Conservation (phyloP, 2,797 vertebrate species). For the Myiothlypis chrysogaster region DNA sequence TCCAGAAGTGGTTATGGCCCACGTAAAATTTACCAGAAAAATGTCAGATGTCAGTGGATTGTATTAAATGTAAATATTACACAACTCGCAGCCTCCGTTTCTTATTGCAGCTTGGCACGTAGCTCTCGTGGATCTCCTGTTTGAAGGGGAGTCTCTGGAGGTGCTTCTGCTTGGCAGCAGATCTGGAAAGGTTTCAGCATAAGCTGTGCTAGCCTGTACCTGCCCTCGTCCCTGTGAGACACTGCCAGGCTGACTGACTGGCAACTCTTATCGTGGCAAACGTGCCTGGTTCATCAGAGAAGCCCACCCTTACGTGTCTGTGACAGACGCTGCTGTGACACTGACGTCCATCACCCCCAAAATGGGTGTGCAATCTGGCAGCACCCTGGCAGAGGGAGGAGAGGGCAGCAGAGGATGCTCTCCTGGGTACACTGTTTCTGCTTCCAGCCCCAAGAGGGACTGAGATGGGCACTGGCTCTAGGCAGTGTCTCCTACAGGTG, state of each 20-base stretch:
- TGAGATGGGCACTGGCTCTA: background rate
- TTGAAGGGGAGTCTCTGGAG: slow-evolving; percentile 45
- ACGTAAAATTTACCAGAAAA: slow-evolving; percentile 64
- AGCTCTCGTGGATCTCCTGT: background rate
- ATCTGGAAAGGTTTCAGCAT: background rate
- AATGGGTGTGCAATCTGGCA: background rate
- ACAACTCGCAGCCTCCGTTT: background rate
- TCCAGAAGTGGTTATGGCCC: slow-evolving; percentile 53
- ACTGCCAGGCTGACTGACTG: fast-evolving
- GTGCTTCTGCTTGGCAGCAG: background rate
- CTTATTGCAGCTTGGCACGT: slow-evolving; percentile 18
- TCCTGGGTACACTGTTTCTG: background rate
- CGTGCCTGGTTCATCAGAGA: background rate
- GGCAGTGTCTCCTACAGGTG: background rate
- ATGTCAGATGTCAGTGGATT: slow-evolving; percentile 62
- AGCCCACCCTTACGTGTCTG: fast-evolving
- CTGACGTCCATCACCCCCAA: fast-evolving
- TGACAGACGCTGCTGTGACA: fast-evolving
- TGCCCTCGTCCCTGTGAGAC: fast-evolving
- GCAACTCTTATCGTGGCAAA: fast-evolving
- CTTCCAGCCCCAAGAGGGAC: background rate
- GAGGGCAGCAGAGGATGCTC: fast-evolving
- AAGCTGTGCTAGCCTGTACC: background rate
- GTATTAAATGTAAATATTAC: slow-evolving; percentile 70
- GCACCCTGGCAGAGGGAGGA: background rate